Evolutionary conservation across 2,888 invertebrate species (phyloP).

Genomic region (Portevinia maculata): DNA sequence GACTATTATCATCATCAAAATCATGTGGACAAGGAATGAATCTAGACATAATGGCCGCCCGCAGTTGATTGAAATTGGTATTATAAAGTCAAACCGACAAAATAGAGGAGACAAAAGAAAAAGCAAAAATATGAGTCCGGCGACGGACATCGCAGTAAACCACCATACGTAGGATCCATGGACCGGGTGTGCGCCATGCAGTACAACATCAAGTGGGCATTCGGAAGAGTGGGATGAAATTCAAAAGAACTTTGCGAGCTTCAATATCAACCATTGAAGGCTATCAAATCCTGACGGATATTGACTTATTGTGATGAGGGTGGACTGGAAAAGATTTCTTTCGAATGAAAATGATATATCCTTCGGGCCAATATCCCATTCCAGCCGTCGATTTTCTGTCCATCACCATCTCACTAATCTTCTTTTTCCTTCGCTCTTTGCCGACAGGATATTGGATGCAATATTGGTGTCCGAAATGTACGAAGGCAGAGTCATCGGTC

Average conservation of each 20-base stretch:
- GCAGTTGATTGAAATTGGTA: slow-evolving; percentile 72
- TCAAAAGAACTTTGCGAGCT: slow-evolving; percentile 51
- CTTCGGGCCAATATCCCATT: slow-evolving; percentile 29
- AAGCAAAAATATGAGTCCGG: slow-evolving; percentile 24
- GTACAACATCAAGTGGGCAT: slow-evolving; percentile 37
- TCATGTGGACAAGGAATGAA: slow-evolving; percentile 65
- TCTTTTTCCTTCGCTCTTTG: neutral
- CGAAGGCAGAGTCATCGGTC: neutral
- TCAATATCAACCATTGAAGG: slow-evolving; percentile 63
- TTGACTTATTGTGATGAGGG: slow-evolving; percentile 70
- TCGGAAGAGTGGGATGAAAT: slow-evolving; percentile 31
- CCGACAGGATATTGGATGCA: neutral
- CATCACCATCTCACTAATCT: slow-evolving; percentile 41
- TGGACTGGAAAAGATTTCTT: slow-evolving; percentile 56
- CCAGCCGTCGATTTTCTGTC: slow-evolving; percentile 4
- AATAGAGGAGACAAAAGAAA: neutral
- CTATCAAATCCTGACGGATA: slow-evolving; percentile 68
- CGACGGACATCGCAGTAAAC: slow-evolving; percentile 22
- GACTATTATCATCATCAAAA: slow-evolving; percentile 43
- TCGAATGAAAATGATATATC: slow-evolving; percentile 58
- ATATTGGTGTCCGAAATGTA: slow-evolving; percentile 17
- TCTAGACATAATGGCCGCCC: slow-evolving; percentile 65
- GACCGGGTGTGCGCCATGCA: slow-evolving; percentile 14
- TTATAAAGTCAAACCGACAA: slow-evolving; percentile 67
- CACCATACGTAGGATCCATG: slow-evolving; percentile 36